Evolutionary conservation across 2,113 vertebrate species (phyloP).

Genomic region (Platycercus adscitus): DNA sequence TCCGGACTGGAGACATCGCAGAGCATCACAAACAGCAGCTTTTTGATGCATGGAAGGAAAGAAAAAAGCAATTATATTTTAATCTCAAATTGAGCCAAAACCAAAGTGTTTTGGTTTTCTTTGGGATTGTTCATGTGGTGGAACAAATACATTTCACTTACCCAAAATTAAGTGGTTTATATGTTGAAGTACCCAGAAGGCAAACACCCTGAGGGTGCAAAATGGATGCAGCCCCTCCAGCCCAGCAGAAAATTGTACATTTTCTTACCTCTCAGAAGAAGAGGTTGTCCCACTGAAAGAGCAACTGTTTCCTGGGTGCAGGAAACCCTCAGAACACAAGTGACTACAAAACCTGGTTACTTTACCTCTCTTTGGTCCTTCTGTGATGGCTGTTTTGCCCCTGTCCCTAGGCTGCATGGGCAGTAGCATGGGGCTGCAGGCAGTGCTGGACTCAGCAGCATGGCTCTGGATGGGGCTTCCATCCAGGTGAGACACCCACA

Average conservation of each 20-base stretch:
- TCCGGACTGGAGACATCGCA: not conserved
- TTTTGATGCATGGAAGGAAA: not conserved
- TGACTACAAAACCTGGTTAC: not conserved
- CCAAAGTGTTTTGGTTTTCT: not conserved
- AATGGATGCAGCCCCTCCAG: not conserved
- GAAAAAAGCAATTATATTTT: not conserved
- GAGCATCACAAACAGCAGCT: not conserved
- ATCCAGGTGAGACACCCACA: accelerated
- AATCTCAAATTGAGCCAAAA: not conserved
- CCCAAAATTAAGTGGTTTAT: not conserved
- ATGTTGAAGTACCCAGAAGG: not conserved
- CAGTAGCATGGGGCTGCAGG: not conserved
- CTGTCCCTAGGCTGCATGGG: accelerated
- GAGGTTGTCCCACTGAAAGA: not conserved
- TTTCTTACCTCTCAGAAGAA: not conserved
- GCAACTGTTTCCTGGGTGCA: not conserved
- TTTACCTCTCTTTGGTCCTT: not conserved
- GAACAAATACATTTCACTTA: not conserved
- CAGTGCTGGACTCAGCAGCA: accelerated
- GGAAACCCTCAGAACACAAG: not conserved
- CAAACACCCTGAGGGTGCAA: not conserved
- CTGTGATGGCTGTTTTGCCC: not conserved
- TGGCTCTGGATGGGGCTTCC: not conserved
- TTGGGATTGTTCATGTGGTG: not conserved
- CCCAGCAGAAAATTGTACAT: not conserved